Base-by-base conservation (phyloP, 1,140 invertebrate species). In the Neodiprion lecontei region DNA sequence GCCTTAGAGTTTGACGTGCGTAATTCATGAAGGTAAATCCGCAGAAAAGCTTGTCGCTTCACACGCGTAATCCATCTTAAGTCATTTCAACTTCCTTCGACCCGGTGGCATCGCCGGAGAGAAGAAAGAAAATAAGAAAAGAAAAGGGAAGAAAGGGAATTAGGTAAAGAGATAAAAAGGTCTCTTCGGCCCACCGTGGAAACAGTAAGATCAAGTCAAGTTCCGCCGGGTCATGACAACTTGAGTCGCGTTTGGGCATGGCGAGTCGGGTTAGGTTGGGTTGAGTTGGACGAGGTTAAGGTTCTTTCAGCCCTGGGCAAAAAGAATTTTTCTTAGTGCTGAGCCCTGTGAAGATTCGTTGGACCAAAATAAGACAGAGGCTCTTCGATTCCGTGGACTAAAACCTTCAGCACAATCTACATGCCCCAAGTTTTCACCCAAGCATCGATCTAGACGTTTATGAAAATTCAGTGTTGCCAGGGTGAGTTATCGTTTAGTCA, bases 31-130 rank as follows among this genome's bases (percentile, higher is more conserved):
- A 61, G 11, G 53, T 17, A 61, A 14, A 61, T 14, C 53, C n/a
- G 11, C 3, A 12, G 53, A 61, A 17, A 61, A 61, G 53, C 53
- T 61, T 17, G n/a, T 61, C 53, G 5, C 53, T 61, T 61, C 53
- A 61, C 53, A 61, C 53, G 53, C 53, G 53, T 61, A 61, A 61
- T 61, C 53, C 53, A 61, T 61, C 53, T 61, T 61, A 61, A 61
- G n/a, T 61, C 53, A 61, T 61, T 61, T 61, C 53, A 61, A 61
- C 53, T 61, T 61, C 28, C 28, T 40, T 40, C 28, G 1, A 40
- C 28, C 28, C 2, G 28, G 28, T 40, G 5, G 28, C 28, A 40
- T 40, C 2, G 28, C n/a, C 53, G 11, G 7, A 12, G n/a, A 9
- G 4, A 14, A 5, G n/a, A 14, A 17, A 14, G 53, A 40, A 40